Evolutionary conservation across 2,113 vertebrate genomes (phyloP).

Genomic region (Leptobrachium leishanense): DNA sequence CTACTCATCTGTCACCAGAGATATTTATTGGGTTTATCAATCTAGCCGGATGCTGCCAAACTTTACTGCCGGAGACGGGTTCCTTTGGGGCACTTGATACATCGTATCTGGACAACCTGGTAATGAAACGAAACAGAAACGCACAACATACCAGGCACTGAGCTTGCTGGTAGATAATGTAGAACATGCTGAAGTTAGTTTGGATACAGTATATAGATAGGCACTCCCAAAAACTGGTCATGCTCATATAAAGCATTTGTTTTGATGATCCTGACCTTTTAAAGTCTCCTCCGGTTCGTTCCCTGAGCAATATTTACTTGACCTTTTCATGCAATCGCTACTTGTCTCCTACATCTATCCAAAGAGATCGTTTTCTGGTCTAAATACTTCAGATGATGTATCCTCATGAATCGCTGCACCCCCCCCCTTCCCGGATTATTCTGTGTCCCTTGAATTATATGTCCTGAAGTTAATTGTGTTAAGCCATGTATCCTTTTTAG

Average conservation of each 20-base stretch:
- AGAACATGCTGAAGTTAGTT: not conserved
- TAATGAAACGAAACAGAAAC: conserved; percentile 35
- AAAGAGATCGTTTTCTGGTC: not conserved
- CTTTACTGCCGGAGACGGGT: conserved; percentile 1
- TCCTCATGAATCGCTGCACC: no score
- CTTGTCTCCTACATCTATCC: not conserved
- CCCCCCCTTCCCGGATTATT: not conserved
- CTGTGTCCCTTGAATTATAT: not conserved
- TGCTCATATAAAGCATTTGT: conserved; percentile 33
- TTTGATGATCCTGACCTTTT: conserved; percentile 34
- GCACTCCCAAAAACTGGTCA: conserved; percentile 20
- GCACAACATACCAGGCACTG: conserved; percentile 13
- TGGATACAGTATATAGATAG: conserved; percentile 2
- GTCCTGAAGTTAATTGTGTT: no score
- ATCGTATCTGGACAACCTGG: conserved; percentile 40
- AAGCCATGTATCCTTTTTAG: no score
- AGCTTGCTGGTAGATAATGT: conserved; percentile 3
- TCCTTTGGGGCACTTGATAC: conserved; percentile 1
- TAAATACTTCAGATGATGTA: no score
- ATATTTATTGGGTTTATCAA: not conserved
- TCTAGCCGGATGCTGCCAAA: conserved; percentile 4
- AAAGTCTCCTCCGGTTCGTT: not conserved
- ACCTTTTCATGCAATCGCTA: conserved; percentile 19
- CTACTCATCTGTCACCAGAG: not conserved
- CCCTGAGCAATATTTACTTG: conserved; percentile 11